A percentile compares a stretch with the other conserved stretches of the same genome.
phyloP scores from a whole-genome alignment of 2,888 invertebrate species.

The Ormyrus labotus region DNA sequence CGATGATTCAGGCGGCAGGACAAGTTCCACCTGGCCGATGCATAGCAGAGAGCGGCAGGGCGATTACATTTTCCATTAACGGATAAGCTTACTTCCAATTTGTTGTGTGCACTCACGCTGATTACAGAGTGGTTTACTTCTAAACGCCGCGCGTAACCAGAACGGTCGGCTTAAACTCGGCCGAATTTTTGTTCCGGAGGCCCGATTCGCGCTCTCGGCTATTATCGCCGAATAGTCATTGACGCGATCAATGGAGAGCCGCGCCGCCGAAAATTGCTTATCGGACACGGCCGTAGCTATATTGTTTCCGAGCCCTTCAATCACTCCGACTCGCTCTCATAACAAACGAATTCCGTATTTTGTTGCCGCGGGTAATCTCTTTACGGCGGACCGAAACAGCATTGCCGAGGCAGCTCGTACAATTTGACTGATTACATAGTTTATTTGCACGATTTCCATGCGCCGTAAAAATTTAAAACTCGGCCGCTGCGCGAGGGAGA shows the following conservation, averaged over 20 bases:
- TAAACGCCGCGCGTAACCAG: slow-evolving; percentile 13
- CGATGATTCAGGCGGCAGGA: slow-evolving; percentile 13
- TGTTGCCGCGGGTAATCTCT: too few relatives aligned
- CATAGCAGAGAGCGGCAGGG: not conserved
- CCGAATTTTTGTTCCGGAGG: not conserved
- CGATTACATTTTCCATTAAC: slow-evolving; percentile 57
- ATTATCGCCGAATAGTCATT: not conserved
- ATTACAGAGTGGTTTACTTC: slow-evolving; percentile 38
- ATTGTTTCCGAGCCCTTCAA: too few relatives aligned
- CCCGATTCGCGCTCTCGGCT: too few relatives aligned
- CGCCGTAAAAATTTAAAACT: not conserved
- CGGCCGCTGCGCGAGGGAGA: too few relatives aligned
- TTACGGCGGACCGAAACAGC: too few relatives aligned
- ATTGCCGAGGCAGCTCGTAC: too few relatives aligned
- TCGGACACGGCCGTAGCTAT: not conserved
- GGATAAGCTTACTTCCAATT: slow-evolving; percentile 50
- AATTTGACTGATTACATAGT: too few relatives aligned
- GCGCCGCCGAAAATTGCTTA: not conserved
- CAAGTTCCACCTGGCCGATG: slow-evolving; percentile 20
- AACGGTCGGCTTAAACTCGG: slow-evolving; percentile 31
- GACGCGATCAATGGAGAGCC: slow-evolving; percentile 12
- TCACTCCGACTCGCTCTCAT: too few relatives aligned
- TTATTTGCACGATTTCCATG: not conserved
- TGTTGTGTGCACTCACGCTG: slow-evolving; percentile 51
- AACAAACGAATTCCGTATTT: too few relatives aligned